Evolutionary conservation across 2,888 invertebrate species (phyloP).

Genomic region (Chelonus formosanus): DNA sequence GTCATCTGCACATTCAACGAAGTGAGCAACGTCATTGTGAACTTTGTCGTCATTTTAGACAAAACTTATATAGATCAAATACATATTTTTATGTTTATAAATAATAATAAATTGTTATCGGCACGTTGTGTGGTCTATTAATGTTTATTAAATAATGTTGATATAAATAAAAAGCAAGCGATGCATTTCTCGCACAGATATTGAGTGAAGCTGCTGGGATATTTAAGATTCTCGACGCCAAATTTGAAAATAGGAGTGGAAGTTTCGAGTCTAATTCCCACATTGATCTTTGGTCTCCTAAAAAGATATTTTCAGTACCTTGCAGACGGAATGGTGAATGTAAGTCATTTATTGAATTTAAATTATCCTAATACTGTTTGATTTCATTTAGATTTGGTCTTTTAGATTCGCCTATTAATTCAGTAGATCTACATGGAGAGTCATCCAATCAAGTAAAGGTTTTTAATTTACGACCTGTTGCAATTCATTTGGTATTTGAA

Average conservation of each 20-base stretch:
- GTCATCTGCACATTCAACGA: slow-evolving; percentile 77
- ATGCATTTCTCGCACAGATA: slow-evolving; percentile 61
- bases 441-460: slow-evolving; percentile 44
- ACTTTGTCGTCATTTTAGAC: slow-evolving; percentile 23
- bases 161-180: slow-evolving; percentile 23
- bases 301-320: slow-evolving; percentile 68
- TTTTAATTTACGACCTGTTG: slow-evolving; percentile 53
- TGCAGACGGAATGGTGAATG: slow-evolving; percentile 43
- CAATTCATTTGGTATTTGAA: slow-evolving; percentile 50
- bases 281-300: slow-evolving; percentile 78
- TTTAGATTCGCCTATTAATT: slow-evolving; percentile 25
- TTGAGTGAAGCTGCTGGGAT: slow-evolving; percentile 67
- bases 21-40: slow-evolving; percentile 50
- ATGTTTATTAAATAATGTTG: slow-evolving; percentile 15
- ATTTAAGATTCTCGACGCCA: slow-evolving; percentile 64
- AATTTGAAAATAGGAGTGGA: slow-evolving; percentile 48
- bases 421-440: slow-evolving; percentile 25
- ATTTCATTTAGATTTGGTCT: neutral
- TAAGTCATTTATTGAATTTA: slow-evolving; percentile 18
- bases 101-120: neutral
- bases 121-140: slow-evolving; percentile 17
- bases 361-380: neutral
- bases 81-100: slow-evolving; percentile 3
- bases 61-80: neutral
- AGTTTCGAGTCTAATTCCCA: slow-evolving; percentile 56